Base-by-base conservation (phyloP, 2,113 vertebrate genomes). In the Oreocharis arfaki region DNA sequence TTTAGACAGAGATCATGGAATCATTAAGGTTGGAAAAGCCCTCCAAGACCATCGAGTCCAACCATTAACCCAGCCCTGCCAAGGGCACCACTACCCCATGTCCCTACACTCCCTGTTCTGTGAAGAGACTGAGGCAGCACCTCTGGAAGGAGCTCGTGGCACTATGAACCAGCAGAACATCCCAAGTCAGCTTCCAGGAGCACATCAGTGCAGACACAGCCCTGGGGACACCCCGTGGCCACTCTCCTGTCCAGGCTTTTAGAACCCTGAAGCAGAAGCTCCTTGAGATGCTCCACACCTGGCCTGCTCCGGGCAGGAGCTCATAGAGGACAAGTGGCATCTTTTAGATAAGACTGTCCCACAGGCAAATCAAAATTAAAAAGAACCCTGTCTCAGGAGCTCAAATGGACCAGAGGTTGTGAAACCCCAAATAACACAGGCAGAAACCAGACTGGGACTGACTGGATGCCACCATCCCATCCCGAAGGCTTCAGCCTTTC, bases 261-360 rank as follows among this genome's bases (percentile, higher is more conserved):
- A 63, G 37, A 42, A n/a, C 15, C 9, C 10, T 12, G 12, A 59
- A 41, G 65, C 3, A 68, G 75, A 37, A 91, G 10, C 47, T 70
- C 53, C 64, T 57, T 22, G 14, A 53, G 63, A 27, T 33, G 47
- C 21, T 76, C 32, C n/a, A 21, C 42, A 71, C 14, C 24, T 3
- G 6, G 47, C 21, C 33, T 16, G 32, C 21, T 69, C 24, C 0
- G 0, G 23, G 65, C n/a, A 46, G 73, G 16, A 80, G 39, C 37
- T 44, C 10, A 14, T 20, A 68, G 71, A 47, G 42, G 41, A 79
- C 1, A 3, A 77, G 53, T 7, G 18, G 49, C 28, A 44, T 32
- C 64, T 64, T 53, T n/a, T 23, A 42, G 16, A 12, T 24, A 44
- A 44, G 61, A 47, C 0, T 26, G 24, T 16, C 23, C 19, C 3